phyloP scores from a whole-genome alignment of 2,797 vertebrate genomes.

The Eurystomus glaucurus region DNA sequence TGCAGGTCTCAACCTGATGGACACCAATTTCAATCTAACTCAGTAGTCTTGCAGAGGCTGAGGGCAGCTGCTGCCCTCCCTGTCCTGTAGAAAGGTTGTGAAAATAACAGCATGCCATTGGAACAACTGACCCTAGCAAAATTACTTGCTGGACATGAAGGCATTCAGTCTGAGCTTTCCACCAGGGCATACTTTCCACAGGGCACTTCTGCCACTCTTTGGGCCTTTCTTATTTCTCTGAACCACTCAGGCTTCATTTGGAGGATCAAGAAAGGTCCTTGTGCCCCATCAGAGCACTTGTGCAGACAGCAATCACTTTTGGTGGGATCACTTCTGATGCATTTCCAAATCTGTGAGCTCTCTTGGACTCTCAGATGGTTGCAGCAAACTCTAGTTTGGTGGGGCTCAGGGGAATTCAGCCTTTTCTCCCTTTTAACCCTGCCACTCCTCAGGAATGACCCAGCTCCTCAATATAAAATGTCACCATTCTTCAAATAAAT shows the following conservation, averaged over 20 bases:
- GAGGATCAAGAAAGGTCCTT: neutral
- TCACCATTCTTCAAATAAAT: neutral
- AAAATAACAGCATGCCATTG: neutral
- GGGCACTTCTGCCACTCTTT: neutral
- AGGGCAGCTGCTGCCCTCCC: neutral
- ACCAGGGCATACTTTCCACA: neutral
- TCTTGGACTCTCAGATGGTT: neutral
- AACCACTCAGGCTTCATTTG: neutral
- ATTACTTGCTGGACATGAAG: neutral
- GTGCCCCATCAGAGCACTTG: neutral
- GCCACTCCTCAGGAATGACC: neutral
- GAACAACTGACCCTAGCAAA: too few relatives aligned
- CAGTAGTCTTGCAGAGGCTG: neutral
- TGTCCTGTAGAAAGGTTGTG: too few relatives aligned
- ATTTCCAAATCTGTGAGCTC: neutral
- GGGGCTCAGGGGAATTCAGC: neutral
- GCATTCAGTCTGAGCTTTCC: neutral
- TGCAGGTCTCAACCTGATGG: neutral
- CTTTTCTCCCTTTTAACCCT: neutral
- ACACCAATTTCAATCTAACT: fast-evolving
- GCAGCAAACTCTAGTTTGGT: neutral
- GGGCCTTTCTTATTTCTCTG: neutral
- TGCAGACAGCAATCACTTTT: neutral
- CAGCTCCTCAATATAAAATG: neutral
- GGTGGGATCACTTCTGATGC: neutral